Conservation (phyloP, 2,888 invertebrate species). For the Chrysotoxum bicinctum region DNA sequence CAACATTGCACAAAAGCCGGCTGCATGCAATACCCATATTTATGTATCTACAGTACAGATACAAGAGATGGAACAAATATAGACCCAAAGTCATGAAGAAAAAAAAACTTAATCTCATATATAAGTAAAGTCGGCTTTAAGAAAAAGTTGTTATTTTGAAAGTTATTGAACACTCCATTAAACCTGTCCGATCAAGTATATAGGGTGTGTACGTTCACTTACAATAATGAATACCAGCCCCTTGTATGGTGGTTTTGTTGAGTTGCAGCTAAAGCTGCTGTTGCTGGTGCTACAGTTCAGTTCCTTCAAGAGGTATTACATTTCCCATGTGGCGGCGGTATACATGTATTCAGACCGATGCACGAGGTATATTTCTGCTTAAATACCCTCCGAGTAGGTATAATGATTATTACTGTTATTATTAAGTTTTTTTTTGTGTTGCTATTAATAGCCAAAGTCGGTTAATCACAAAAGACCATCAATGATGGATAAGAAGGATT, state of each 20-base stretch:
- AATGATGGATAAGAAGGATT: background rate
- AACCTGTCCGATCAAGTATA: slow-evolving; percentile 66
- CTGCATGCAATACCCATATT: background rate
- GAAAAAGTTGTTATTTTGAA: slow-evolving; percentile 66
- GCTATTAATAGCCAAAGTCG: slow-evolving; percentile 44
- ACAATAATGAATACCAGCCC: slow-evolving; percentile 52
- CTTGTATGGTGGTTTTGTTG: slow-evolving; percentile 26
- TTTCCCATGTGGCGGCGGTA: slow-evolving; percentile 37
- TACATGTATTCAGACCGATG: background rate
- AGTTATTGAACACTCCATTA: slow-evolving; percentile 73
- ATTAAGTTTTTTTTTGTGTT: slow-evolving; percentile 19
- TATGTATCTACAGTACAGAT: background rate
- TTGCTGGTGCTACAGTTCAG: background rate
- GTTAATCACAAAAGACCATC: slow-evolving; percentile 37
- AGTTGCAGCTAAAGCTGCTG: background rate
- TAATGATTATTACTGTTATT: slow-evolving; percentile 66
- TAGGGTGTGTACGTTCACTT: slow-evolving; percentile 68
- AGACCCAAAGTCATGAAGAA: slow-evolving; percentile 23
- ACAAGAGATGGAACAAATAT: slow-evolving; percentile 26
- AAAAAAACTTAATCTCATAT: background rate
- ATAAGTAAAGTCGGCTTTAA: slow-evolving; percentile 8
- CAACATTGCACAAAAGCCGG: slow-evolving; percentile 50
- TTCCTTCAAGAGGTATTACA: slow-evolving; percentile 39
- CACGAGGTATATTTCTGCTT: slow-evolving; percentile 22
- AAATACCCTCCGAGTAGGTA: slow-evolving; percentile 34